Base-by-base conservation (phyloP, 2,888 invertebrate genomes). In the Epinotia demarniana region DNA sequence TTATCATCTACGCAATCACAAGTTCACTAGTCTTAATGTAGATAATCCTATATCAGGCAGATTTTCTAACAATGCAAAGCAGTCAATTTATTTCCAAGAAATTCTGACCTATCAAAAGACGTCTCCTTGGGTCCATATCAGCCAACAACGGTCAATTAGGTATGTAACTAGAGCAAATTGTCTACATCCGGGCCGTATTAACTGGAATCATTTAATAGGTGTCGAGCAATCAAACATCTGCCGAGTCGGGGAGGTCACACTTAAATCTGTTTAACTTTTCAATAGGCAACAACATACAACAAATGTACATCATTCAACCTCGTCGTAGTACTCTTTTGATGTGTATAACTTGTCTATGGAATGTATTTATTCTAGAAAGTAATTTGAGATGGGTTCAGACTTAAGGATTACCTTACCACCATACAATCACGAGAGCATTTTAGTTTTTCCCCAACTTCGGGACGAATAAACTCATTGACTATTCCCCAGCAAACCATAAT, bases 191-290 rank as follows among this genome's bases (percentile, higher is more conserved):
- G 90, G 84, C 85, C 84, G 84, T 87, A 91, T 91, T 89, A 90
- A 86, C 87, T 84, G 84, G 86, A 85, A 81, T 84, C 83, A 84
- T 88, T 88, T 88, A 91, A 90, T 90, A 92, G 89, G 91, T 92
- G 91, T 89, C 86, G 86, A 85, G 84, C 90, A 90, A 91, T 89
- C 88, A 87, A 88, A 90, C 86, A 92, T 91, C 90, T 91, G 92
- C 89, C 78, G 78, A 83, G 87, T 86, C 85, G 86, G 84, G 81
- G 81, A 85, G 89, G 87, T 87, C 86, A 89, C 84, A 85, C 80
- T 89, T 87, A 80, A 85, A 86, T 86, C 86, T 83, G 85, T 85
- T 84, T 81, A 79, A 84, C 75, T 79, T 82, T 83, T 80, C 33
- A 67, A 75, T 75, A 67, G 46, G 62, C 73, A 49, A 73, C 62